Evolutionary conservation across 2,113 vertebrate genomes (phyloP).

Genomic region (Morone saxatilis): DNA sequence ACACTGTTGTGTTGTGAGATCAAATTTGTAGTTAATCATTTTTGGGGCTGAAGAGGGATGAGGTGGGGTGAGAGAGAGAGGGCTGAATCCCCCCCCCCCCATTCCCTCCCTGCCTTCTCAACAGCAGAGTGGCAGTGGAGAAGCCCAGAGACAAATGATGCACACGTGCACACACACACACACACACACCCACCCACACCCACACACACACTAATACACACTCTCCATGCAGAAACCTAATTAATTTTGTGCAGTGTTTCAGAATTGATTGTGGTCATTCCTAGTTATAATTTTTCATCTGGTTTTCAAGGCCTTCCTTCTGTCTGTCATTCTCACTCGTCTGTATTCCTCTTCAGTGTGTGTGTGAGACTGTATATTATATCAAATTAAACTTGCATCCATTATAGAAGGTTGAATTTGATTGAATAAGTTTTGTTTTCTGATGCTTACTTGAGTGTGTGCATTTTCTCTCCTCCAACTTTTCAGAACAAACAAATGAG

Average conservation of each 20-base stretch:
- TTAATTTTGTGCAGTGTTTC: slow-evolving; percentile 98
- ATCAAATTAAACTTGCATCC: not conserved
- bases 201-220: slow-evolving; percentile 73
- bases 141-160: slow-evolving; percentile 87
- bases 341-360: slow-evolving; percentile 13
- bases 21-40: slow-evolving; percentile 94
- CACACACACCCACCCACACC: not conserved
- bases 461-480: not conserved
- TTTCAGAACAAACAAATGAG: not conserved
- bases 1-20: slow-evolving; percentile 82
- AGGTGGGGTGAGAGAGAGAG: slow-evolving; percentile 88
- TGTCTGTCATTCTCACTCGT: slow-evolving; percentile 45
- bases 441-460: not conserved
- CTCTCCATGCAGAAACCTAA: slow-evolving; percentile 93
- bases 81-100: slow-evolving; percentile 73
- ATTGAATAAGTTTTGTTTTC: not conserved
- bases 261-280: slow-evolving; percentile 96
- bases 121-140: slow-evolving; percentile 78
- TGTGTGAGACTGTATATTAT: not conserved
- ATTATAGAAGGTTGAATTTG: not conserved
- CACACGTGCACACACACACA: slow-evolving; percentile 2
- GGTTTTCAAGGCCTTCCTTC: slow-evolving; percentile 82
- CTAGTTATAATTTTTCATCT: slow-evolving; percentile 92
- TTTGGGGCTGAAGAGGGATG: slow-evolving; percentile 89
- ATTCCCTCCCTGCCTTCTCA: slow-evolving; percentile 22